Evolutionary conservation across 2,113 vertebrate species (phyloP).

Genomic region (Columbina picui): DNA sequence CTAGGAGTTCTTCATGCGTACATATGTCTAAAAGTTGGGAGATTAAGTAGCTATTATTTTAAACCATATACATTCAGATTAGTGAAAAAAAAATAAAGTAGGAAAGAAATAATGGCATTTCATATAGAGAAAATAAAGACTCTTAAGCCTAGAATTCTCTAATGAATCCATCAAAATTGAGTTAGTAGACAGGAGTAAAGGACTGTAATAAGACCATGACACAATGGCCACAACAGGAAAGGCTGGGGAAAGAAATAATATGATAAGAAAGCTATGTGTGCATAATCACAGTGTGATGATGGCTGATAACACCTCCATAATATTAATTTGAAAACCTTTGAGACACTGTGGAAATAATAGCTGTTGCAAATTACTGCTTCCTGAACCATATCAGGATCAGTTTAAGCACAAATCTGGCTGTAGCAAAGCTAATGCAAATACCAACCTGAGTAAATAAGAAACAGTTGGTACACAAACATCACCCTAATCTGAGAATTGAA

Average conservation of each 20-base stretch:
- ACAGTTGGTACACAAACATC: not conserved
- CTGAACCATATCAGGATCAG: not conserved
- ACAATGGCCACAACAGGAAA: not conserved
- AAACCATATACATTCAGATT: not conserved
- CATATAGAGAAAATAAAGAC: not conserved
- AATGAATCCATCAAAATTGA: conserved; percentile 21
- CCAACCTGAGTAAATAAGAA: conserved; percentile 23
- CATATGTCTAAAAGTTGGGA: not conserved
- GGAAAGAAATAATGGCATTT: not conserved
- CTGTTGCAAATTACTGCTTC: not conserved
- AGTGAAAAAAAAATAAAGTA: conserved; percentile 9
- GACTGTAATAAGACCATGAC: not conserved
- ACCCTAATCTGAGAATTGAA: conserved; percentile 25
- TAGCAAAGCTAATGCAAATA: conserved; percentile 11
- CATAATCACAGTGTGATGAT: not conserved
- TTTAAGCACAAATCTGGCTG: conserved; percentile 15
- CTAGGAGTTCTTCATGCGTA: not conserved
- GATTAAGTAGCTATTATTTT: not conserved
- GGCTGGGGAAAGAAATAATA: not conserved
- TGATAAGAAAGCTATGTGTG: not conserved
- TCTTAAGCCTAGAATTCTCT: not conserved
- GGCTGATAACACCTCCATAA: not conserved
- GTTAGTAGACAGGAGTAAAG: not conserved
- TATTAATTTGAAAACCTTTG: not conserved
- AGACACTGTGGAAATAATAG: not conserved